Base-by-base conservation (phyloP, 2,797 vertebrate genomes). In the Chiloscyllium punctatum region DNA sequence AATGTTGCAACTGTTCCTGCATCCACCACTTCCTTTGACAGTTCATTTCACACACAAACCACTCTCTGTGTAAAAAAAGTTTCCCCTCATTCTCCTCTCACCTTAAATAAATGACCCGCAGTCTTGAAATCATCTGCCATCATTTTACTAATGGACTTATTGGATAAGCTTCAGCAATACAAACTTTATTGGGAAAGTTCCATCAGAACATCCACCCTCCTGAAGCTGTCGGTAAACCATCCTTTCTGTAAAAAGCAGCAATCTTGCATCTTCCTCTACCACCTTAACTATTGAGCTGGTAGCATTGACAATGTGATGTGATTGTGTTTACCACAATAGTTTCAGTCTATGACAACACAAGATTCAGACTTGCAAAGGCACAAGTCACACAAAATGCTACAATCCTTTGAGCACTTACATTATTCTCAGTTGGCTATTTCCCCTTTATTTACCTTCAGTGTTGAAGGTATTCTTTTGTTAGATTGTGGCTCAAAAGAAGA, bases 401-500 rank as follows among this genome's bases (percentile, higher is more conserved):
- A 95, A 82, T 15, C 95, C 21, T 95, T 74, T 62, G 42, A 57
- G 23, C 72, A 84, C 77, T 7, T 42, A 37, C 21, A 37, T 62
- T 66, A 68, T 23, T 84, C 53, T 37, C 33, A 33, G 25, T 74
- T 71, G 4, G 66, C 21, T 53, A 84, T 27, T n/a, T 84, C 27
- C 16, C 74, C 3, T 86, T 95, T 68, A 33, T 82, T n/a, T 2
- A 62, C 72, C 96, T 95, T 96, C 96, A 97, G 97, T 86, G 96
- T 98, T 2, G 96, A 95, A 95, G 97, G 96, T 96, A 97, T 96
- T 96, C 95, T 97, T 96, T 96, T 96, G 91, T 96, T 97, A 62
- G 97, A 98, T 97, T 98, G 97, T 0, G 98, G 97, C 86, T 95
- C 97, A 2, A 97, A 97, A 23, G 97, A 97, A 97, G 97, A 98